Conservation (phyloP, 2,888 invertebrate genomes). For the Metalampra italica region DNA sequence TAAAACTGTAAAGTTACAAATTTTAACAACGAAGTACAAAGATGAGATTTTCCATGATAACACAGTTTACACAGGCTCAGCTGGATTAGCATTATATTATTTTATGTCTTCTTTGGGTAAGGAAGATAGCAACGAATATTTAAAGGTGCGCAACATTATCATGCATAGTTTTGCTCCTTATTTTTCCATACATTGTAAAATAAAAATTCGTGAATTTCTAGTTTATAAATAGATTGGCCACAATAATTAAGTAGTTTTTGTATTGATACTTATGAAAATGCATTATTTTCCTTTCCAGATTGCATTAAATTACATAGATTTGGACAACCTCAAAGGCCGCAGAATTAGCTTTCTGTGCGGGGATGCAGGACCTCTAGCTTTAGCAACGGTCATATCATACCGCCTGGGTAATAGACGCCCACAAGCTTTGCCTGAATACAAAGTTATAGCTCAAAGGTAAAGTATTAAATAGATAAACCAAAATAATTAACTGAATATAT, state of each 20-base stretch:
- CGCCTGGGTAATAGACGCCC: constrained; percentile 61
- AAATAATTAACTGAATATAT: not conserved
- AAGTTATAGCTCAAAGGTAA: constrained; percentile 72
- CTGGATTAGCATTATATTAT: constrained; percentile 84
- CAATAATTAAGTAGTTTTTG: too few relatives aligned
- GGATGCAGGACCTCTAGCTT: constrained; percentile 87
- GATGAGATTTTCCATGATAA: constrained; percentile 74
- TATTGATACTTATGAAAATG: too few relatives aligned
- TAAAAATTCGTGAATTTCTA: too few relatives aligned
- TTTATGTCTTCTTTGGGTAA: constrained; percentile 62
- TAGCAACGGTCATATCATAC: constrained; percentile 83
- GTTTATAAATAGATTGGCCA: too few relatives aligned
- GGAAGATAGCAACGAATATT: constrained; percentile 27
- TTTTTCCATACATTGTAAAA: too few relatives aligned
- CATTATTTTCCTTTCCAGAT: constrained; percentile 35
- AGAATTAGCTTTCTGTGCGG: constrained; percentile 87
- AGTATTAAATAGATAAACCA: not conserved
- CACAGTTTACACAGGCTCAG: constrained; percentile 86
- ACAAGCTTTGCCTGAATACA: constrained; percentile 65
- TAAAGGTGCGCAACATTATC: constrained; percentile 35
- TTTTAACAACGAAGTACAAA: constrained; percentile 57
- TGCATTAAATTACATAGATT: constrained; percentile 45
- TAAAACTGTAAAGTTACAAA: constrained; percentile 55
- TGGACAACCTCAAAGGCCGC: constrained; percentile 47
- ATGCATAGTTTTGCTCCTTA: not conserved